These are phyloP conservation scores for Hartigia nigra DNA, from an alignment of 2,888 invertebrate genomes.

Conservation along the genomic window DNA sequence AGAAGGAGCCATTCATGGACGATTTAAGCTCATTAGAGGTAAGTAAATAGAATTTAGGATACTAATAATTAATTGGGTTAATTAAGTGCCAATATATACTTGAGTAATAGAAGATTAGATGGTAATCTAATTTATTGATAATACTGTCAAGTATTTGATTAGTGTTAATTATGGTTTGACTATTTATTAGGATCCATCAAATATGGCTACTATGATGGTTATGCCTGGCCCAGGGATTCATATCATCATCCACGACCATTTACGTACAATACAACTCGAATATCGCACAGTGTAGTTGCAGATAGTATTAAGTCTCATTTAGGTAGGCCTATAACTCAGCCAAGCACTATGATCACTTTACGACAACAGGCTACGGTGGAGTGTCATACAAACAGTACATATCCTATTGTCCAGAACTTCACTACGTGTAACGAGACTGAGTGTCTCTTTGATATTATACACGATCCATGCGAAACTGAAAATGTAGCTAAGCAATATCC, in stretches of 20 bases:
- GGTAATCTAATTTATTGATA: neutral
- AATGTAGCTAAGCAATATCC: constrained; percentile 68
- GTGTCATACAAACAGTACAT: constrained; percentile 44
- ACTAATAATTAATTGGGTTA: neutral
- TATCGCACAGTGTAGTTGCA: constrained; percentile 37
- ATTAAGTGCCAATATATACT: neutral
- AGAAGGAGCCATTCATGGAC: constrained; percentile 57
- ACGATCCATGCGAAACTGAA: constrained; percentile 83
- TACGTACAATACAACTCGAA: neutral
- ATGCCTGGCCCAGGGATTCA: neutral
- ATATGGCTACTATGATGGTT: neutral
- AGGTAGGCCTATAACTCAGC: constrained; percentile 58
- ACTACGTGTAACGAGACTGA: constrained; percentile 66
- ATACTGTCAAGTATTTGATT: neutral
- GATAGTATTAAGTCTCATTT: constrained; percentile 54
- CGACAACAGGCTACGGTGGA: constrained; percentile 51
- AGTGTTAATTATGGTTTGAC: neutral
- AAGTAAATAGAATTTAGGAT: neutral
- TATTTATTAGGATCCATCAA: neutral
- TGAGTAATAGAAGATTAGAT: neutral
- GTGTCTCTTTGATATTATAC: constrained; percentile 81
- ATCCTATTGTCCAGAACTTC: constrained; percentile 34
- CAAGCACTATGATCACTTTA: constrained; percentile 53
- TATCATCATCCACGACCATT: neutral
- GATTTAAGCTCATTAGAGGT: constrained; percentile 59